Base-by-base conservation (phyloP, 2,797 vertebrate species). In the Megalops cyprinoides region DNA sequence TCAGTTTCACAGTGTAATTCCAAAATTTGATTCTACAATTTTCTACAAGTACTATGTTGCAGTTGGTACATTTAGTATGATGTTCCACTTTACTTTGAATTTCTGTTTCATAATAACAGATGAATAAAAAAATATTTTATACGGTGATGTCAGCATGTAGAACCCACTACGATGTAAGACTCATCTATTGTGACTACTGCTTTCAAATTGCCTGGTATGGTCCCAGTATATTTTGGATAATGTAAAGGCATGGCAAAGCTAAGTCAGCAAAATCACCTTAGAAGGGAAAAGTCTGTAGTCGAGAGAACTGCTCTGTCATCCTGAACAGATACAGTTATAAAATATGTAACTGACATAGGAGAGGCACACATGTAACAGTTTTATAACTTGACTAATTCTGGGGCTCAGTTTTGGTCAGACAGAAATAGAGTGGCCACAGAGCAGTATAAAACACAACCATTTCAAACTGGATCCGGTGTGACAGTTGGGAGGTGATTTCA, bases 401-500 rank as follows among this genome's bases (percentile, higher is more conserved):
- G 60, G 18, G 51, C 15, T 46, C n/a, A 20, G 37, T 44, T 77
- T 25, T 14, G 51, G 55, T 25, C 46, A 55, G 37, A 28, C 51
- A 25, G 8, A 10, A 44, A 44, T n/a, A 15, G 46, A 48, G 15
- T 2, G 12, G 46, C 73, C 44, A 6, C 73, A 49, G 12, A 18
- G 4, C 1, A 20, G 20, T 71, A 31, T n/a, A 71, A 62, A 71
- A 79, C 8, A 6, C 8, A 74, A 55, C 51, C 37, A 44, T 37
- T 48, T 73, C 7, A 69, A 73, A 80, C 23, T 37, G 28, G 6
- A 79, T 7, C 0, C 49, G 39, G 79, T 82, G 81, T 89, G 88
- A 86, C 89, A 81, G 90, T 91, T 90, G 78, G 58, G 81, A 60
- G 15, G 67, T 48, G 46, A 77, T 82, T 80, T 83, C 77, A 87